Evolutionary conservation across 2,797 vertebrate species (phyloP).

Genomic region (Epinephelus awoara): DNA sequence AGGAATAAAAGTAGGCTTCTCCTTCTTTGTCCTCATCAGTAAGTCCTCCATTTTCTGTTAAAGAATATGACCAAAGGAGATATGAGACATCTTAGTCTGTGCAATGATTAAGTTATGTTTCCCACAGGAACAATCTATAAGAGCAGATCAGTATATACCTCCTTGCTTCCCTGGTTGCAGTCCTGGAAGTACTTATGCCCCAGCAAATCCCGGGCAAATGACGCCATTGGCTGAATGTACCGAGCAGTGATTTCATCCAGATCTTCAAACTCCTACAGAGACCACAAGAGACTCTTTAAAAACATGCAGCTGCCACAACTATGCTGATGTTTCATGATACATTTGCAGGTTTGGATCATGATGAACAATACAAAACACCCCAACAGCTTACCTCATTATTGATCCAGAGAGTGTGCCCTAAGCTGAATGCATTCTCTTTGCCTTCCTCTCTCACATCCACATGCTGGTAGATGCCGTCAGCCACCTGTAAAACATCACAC

Average conservation of each 20-base stretch:
- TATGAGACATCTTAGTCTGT: not conserved
- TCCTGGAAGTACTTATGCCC: constrained; percentile 98
- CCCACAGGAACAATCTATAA: not conserved
- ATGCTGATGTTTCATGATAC: not conserved
- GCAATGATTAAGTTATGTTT: not conserved
- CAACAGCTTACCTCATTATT: constrained; percentile 89
- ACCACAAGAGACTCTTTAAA: not conserved
- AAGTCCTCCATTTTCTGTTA: constrained; percentile 97
- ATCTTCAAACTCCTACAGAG: constrained; percentile 96
- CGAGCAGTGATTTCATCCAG: constrained; percentile 99
- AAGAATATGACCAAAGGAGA: constrained; percentile 1
- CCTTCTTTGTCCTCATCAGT: constrained; percentile 94
- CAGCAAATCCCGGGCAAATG: constrained; percentile 96
- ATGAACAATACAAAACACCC: not conserved
- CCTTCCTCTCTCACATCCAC: constrained; percentile 98
- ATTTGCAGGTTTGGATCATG: not conserved
- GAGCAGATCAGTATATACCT: constrained; percentile 81
- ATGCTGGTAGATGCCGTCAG: constrained; percentile 97
- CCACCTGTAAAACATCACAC: constrained; percentile 82
- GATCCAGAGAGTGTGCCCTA: constrained; percentile 98
- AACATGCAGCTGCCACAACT: not conserved
- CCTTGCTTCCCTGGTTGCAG: constrained; percentile 92
- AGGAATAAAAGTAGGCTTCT: constrained; percentile 99
- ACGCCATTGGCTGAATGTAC: constrained; percentile 98
- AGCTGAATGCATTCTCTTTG: constrained; percentile 98